Percentiles rank a stretch among this genome's conserved stretches.
Evolutionary conservation across 2,888 invertebrate species (phyloP).

Genomic region (Tetropium fuscum): DNA sequence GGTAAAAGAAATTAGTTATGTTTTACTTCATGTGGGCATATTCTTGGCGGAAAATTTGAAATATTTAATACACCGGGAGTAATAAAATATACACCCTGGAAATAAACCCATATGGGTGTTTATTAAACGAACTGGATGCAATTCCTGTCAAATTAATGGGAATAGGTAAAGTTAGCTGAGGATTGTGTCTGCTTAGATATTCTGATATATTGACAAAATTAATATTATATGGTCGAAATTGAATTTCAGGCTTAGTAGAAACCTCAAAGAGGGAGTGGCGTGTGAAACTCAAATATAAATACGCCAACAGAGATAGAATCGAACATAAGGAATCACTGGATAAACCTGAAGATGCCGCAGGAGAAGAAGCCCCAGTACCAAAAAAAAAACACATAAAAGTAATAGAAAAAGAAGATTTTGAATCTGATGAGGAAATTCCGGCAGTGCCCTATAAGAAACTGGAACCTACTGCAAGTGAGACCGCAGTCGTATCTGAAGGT

Average conservation of each 20-base stretch:
- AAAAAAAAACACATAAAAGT: constrained; percentile 25
- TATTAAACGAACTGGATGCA: no score
- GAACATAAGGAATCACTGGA: constrained; percentile 9
- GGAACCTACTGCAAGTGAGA: constrained; percentile 55
- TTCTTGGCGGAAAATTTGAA: no score
- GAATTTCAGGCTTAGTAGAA: constrained; percentile 52
- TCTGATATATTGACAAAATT: no score
- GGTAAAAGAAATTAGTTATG: no score
- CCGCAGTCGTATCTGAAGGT: constrained; percentile 47
- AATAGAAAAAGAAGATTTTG: constrained; percentile 30
- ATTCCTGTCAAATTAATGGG: no score
- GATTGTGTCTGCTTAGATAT: no score
- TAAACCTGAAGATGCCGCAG: constrained; percentile 27
- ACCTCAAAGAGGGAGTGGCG: constrained; percentile 56
- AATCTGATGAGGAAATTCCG: constrained; percentile 54
- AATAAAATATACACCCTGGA: no score
- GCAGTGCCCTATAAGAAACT: constrained; percentile 57
- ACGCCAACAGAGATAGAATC: constrained; percentile 50
- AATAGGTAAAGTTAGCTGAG: no score
- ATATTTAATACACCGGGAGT: no score
- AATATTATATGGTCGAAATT: no score
- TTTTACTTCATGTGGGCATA: no score
- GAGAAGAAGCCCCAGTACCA: not conserved
- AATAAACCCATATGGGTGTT: no score
- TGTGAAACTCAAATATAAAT: constrained; percentile 58